Evolutionary conservation across 37 sponge, comb jelly and placozoan species (phyloP), one percentile per base, ranked within the genome.

Genomic region (Mnemiopsis leidyi): DNA sequence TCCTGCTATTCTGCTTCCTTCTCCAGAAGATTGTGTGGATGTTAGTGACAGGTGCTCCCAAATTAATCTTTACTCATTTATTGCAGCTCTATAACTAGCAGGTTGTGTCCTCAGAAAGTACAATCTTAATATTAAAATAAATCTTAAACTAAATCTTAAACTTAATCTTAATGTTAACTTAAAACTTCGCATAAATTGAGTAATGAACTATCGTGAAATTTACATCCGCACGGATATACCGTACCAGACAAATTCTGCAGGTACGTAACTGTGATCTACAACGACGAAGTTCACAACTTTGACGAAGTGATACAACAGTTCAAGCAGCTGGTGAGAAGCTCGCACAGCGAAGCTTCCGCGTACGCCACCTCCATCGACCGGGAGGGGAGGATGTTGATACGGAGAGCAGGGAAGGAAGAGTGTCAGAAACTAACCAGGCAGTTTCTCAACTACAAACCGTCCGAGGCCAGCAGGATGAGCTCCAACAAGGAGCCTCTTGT

Each of bases 231-330:
- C n/a, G n/a, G n/a, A n/a, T n/a, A n/a, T n/a, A n/a, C n/a, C n/a
- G n/a, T n/a, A n/a, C n/a, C n/a, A n/a, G n/a, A n/a, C n/a, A n/a
- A n/a, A n/a, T n/a, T 35, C 34, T 79, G 36, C 35, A 85, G 90
- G 48, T 85, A 40, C 61, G 40, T 40, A 33, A 85, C 90, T 28
- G 90, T 85, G 61, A 85, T 85, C 40, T 40, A 40, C 28, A 85
- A 85, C 29, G 90, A 85, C 61, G 90, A 85, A 85, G 40, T 40
- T 23, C 90, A 85, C 90, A 85, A 85, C 48, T 85, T 85, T 40
- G 90, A 85, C 61, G 90, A 85, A 28, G 90, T 85, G 24, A 85
- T 85, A 0, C 29, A n/a, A 20, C 90, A 85, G 90, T 85, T 85
- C 90, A 85, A 85, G 90, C 40, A 23, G 61, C 30, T 85, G 90